Percentiles rank a stretch among this genome's conserved stretches.
These are phyloP conservation scores for Venustoraphidia nigricollis DNA, from an alignment of 2,888 invertebrate species.

Conservation along the genomic window DNA sequence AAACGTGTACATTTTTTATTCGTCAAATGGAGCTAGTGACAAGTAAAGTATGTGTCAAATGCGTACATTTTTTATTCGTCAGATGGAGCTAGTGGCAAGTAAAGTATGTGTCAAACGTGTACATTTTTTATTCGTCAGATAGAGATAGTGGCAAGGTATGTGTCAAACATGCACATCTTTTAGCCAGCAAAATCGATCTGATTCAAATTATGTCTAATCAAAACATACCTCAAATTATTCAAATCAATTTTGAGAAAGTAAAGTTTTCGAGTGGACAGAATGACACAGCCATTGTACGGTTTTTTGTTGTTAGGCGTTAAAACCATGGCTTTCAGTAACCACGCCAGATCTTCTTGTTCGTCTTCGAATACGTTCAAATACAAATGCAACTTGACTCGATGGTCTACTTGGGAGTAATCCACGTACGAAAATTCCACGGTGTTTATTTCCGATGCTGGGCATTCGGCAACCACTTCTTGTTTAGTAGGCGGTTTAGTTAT, in stretches of 20 bases:
- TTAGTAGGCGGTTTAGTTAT: slow-evolving; percentile 25
- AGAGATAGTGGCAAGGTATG: no score
- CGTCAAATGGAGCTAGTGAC: no score
- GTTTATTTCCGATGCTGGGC: slow-evolving; percentile 13
- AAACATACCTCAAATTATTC: slow-evolving; percentile 22
- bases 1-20: no score
- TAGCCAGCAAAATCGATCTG: no score
- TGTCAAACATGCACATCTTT: no score
- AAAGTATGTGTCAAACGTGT: no score
- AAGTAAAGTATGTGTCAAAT: no score
- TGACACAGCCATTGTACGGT: slow-evolving; percentile 30
- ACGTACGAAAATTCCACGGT: slow-evolving; percentile 33
- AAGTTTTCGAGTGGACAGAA: slow-evolving; percentile 34
- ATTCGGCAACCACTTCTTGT: slow-evolving; percentile 10
- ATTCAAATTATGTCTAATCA: no score
- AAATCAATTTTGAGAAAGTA: slow-evolving; percentile 32
- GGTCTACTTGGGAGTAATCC: slow-evolving; percentile 37
- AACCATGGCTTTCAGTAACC: slow-evolving; percentile 32
- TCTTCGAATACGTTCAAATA: slow-evolving; percentile 37
- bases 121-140: no score
- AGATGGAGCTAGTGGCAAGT: no score
- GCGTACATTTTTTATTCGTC: no score
- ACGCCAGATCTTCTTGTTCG: slow-evolving; percentile 34
- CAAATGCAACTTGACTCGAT: slow-evolving; percentile 39
- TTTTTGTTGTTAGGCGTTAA: slow-evolving; percentile 24